Evolutionary conservation across 2,888 invertebrate species (phyloP), one percentile per base, ranked within the genome.

Genomic region (Himalopsyche tibetana): DNA sequence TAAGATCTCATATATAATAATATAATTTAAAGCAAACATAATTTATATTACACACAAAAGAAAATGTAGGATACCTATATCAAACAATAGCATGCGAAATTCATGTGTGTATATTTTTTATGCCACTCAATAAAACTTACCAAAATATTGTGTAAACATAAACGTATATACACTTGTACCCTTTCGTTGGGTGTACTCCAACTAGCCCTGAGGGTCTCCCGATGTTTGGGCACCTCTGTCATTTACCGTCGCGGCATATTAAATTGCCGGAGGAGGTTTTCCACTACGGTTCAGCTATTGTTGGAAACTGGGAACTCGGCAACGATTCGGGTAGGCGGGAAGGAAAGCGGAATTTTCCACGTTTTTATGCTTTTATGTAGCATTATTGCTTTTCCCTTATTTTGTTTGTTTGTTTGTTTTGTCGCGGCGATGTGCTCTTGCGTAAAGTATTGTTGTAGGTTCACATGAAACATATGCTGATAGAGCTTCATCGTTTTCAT

Each of bases 351-450:
- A 63, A 28, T 63, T 63, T 63, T 63, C 63, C 63, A n/a, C 63
- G 19, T 63, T 63, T 63, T 63, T 28, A 63, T 63, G 63, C 63
- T 28, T 63, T 19, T 63, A 19, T 63, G 19, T 63, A 19, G 19
- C 63, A n/a, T 63, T 63, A 63, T 63, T 63, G 63, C 63, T 63
- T 63, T 63, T 63, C 63, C 63, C 11, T 63, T 63, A 63, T 63
- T 51, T 51, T 51, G 51, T 51, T 63, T 63, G 56, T 63, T 63
- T 63, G 63, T 63, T 63, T 63, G 28, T 63, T 19, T 28, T 63
- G 63, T 63, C n/a, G 63, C 9, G 11, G 51, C 51, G 15, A 19
- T 63, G 9, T 28, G 9, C 63, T 63, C 63, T 19, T 19, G 63
- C 19, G 63, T 63, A 11, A 63, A 15, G 3, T 19, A 63, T n/a